These are phyloP conservation scores for Rhinatrema bivittatum DNA, from an alignment of 2,797 vertebrate genomes.

Conservation along the genomic window DNA sequence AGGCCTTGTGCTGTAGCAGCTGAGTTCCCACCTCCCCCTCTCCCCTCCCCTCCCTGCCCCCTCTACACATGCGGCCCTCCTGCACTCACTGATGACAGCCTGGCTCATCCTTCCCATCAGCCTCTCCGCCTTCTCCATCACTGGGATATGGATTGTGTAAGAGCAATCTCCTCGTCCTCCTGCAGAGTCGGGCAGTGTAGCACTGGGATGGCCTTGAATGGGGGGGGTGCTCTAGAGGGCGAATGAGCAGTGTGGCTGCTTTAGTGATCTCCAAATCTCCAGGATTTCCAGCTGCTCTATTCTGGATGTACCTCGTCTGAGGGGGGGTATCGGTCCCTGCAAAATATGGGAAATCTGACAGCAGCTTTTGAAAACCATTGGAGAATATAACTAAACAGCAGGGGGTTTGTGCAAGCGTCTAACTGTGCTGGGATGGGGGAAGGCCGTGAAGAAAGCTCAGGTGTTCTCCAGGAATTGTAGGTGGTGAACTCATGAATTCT, in stretches of 20 bases:
- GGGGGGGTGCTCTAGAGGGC: neutral
- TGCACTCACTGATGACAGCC: conserved; percentile 86
- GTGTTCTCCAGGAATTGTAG: neutral
- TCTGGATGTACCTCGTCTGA: no score
- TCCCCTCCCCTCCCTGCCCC: conserved; percentile 47
- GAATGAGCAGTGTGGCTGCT: neutral
- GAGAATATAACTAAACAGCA: no score
- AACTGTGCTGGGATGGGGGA: neutral
- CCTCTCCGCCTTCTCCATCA: conserved; percentile 88
- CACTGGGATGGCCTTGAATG: no score
- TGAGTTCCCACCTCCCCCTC: neutral
- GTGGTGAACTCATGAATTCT: neutral
- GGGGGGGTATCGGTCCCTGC: no score
- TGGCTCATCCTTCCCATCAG: conserved; percentile 92
- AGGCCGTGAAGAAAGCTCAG: no score
- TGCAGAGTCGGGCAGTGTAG: no score
- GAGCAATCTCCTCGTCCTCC: no score
- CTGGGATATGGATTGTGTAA: conserved; percentile 95
- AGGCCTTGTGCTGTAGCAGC: neutral
- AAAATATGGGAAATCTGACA: no score
- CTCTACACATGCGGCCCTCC: conserved; percentile 64
- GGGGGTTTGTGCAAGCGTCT: no score
- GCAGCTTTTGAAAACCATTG: no score
- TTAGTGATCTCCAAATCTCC: no score
- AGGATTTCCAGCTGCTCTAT: no score